A percentile compares a stretch with the other conserved stretches of the same genome.
Conservation (phyloP, 2,113 vertebrate genomes). For the Ptyas mucosa region DNA sequence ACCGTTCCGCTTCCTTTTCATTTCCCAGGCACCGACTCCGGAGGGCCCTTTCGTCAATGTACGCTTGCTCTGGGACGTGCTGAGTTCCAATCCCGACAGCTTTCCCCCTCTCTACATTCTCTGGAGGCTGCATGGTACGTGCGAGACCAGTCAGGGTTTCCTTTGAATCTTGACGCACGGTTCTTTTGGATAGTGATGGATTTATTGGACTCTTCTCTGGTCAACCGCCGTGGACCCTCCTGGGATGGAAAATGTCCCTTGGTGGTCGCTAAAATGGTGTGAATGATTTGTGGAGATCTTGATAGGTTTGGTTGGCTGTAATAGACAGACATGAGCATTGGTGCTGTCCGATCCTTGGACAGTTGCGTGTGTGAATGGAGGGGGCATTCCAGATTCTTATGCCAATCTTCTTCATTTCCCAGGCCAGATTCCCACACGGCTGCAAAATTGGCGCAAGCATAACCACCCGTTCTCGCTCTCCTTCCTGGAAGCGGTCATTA, state of each 20-base stretch:
- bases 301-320: not conserved
- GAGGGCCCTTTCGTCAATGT: slow-evolving; percentile 67
- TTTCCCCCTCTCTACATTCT: slow-evolving; percentile 89
- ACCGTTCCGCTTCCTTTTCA: not conserved
- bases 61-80: slow-evolving; percentile 85
- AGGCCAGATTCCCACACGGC: slow-evolving; percentile 70
- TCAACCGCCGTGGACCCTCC: not conserved
- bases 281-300: accelerated
- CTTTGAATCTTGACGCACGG: not conserved
- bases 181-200: not conserved
- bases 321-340: not conserved
- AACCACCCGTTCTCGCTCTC: slow-evolving; percentile 78
- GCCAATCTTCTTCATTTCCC: not conserved
- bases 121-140: slow-evolving; percentile 90
- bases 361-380: not conserved
- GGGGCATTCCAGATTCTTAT: not conserved
- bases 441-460: slow-evolving; percentile 71
- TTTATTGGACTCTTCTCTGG: not conserved
- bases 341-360: not conserved
- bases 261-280: accelerated
- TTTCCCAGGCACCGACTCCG: slow-evolving; percentile 23
- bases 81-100: slow-evolving; percentile 79
- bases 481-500: slow-evolving; percentile 85
- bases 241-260: not conserved
- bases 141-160: accelerated